Evolutionary conservation across 1,140 invertebrate species (phyloP), one percentile per base, ranked within the genome.

Genomic region (Campoletis sonorensis): DNA sequence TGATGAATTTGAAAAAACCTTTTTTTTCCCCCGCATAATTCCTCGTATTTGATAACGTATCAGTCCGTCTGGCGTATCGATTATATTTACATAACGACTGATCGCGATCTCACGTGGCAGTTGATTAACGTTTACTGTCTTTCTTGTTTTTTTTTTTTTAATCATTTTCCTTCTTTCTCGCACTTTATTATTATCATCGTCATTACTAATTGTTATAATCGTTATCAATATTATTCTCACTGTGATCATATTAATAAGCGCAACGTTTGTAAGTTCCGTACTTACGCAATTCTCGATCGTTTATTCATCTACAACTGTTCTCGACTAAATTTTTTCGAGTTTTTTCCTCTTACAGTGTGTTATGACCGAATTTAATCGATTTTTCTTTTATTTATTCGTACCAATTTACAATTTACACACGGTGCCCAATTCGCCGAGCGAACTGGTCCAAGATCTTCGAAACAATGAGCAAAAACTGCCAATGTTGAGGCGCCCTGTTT

Each of bases 11-110:
- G 40, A 45, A 45, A 45, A 11, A 45, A 10, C 5, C 5, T 45
- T 11, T 45, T 4, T 33, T 33, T 33, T 33, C 30, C 49, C 4
- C 49, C 13, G 18, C 13, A 54, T 15, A 3, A 10, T 21, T 4
- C 21, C 54, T 58, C 54, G 21, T 58, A n/a, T 23, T 58, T 21
- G 5, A 21, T 58, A 58, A n/a, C 54, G 54, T 58, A n/a, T 58
- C 54, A 58, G 54, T n/a, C 18, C 21, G 16, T 58, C 5, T 5
- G 54, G 21, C 54, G 16, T 58, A 58, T 58, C 18, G 18, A 7
- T n/a, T 58, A 10, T 58, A 58, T 58, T 58, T 58, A 58, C 54
- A 58, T 21, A 58, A 58, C 54, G 54, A 58, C 54, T 58, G 54
- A 58, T 45, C 40, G 40, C 40, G 8, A 10, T 45, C 1, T 45